Evolutionary conservation across 2,888 invertebrate species (phyloP).

Genomic region (Spisula solida): DNA sequence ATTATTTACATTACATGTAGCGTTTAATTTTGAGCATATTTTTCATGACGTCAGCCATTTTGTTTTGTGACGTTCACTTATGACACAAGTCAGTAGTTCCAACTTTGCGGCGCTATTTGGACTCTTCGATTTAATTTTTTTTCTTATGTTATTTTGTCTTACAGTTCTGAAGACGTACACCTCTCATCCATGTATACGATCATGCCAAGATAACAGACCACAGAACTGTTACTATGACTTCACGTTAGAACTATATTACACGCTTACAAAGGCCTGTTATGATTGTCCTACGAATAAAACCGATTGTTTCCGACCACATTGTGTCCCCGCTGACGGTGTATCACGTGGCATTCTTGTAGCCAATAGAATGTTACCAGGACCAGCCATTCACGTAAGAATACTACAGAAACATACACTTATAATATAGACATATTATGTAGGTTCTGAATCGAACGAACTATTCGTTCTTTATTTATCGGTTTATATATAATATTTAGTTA

Average conservation of each 20-base stretch:
- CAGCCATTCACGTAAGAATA: slow-evolving; percentile 89
- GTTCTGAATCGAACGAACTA: no score
- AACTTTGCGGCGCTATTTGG: no score
- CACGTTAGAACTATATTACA: slow-evolving; percentile 94
- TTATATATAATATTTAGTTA: no score
- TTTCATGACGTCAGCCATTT: no score
- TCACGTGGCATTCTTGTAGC: slow-evolving; percentile 91
- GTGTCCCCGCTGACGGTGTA: slow-evolving; percentile 94
- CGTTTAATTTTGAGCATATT: no score
- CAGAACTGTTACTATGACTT: slow-evolving; percentile 93
- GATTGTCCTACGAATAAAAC: slow-evolving; percentile 92
- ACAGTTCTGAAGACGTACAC: slow-evolving; percentile 70
- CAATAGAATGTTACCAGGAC: slow-evolving; percentile 96
- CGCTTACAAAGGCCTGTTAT: slow-evolving; percentile 95
- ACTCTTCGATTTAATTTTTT: no score
- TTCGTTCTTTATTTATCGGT: no score
- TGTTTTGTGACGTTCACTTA: no score
- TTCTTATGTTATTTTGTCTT: neutral
- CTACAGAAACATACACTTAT: no score
- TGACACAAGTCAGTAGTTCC: no score
- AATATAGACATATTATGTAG: no score
- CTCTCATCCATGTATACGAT: slow-evolving; percentile 90
- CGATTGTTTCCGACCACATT: slow-evolving; percentile 94
- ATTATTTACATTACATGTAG: no score
- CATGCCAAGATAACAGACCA: slow-evolving; percentile 89